These are phyloP conservation scores for Sciurus vulgaris DNA, from an alignment of 2,797 vertebrate species.

Conservation along the genomic window DNA sequence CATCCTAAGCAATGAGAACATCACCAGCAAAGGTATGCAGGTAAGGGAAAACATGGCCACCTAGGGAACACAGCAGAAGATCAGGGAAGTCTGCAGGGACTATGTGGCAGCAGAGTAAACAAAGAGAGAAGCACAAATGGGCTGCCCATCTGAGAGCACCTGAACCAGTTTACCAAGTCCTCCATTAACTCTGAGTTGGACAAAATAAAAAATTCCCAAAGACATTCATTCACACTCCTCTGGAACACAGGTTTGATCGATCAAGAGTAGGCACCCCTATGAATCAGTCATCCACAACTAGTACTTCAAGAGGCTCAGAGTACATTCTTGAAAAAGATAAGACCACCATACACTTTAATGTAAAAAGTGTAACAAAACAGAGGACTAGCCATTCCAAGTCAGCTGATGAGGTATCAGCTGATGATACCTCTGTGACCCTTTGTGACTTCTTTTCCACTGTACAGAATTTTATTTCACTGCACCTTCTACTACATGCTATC, in stretches of 20 bases:
- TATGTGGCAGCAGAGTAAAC: background rate
- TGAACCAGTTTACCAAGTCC: background rate
- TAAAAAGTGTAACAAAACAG: background rate
- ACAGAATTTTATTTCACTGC: background rate
- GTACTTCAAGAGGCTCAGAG: background rate
- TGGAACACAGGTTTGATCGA: background rate
- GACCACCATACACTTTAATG: background rate
- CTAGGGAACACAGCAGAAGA: background rate
- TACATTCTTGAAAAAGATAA: background rate
- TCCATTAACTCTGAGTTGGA: background rate
- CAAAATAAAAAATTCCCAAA: background rate
- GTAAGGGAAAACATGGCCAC: background rate
- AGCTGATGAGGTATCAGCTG: accelerated
- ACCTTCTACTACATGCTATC: background rate
- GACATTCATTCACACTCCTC: no score
- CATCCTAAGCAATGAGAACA: background rate
- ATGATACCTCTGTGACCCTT: accelerated
- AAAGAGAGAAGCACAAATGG: background rate
- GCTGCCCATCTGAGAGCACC: background rate
- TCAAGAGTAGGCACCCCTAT: background rate
- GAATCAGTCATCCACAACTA: background rate
- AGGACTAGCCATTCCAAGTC: background rate
- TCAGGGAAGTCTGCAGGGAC: background rate
- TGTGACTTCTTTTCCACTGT: background rate
- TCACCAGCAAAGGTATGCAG: background rate